Evolutionary conservation across 2,888 invertebrate species (phyloP).

Genomic region (Pollenia griseotomentosa): DNA sequence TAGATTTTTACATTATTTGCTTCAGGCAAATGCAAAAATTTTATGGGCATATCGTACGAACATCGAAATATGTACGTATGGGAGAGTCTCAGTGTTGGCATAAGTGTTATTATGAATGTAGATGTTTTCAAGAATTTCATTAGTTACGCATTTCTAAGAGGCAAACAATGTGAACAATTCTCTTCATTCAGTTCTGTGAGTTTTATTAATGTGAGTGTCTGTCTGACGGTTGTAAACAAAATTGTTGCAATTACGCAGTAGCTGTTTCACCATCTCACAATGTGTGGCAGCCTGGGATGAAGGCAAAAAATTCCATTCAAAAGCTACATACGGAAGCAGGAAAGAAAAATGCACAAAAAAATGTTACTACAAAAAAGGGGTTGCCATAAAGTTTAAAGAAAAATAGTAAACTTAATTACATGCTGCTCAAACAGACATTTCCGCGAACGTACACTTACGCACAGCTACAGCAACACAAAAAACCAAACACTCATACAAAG

Average conservation of each 20-base stretch:
- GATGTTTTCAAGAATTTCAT: slow-evolving; percentile 55
- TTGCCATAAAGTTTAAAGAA: neutral
- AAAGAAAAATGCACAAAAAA: neutral
- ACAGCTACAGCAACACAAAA: neutral
- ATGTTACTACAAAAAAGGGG: slow-evolving; percentile 35
- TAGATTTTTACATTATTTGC: neutral
- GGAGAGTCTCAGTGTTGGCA: neutral
- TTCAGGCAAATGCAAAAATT: neutral
- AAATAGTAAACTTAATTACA: slow-evolving; percentile 57
- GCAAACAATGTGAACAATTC: slow-evolving; percentile 60
- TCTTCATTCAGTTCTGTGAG: slow-evolving; percentile 27
- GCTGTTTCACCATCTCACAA: slow-evolving; percentile 24
- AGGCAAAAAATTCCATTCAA: slow-evolving; percentile 47
- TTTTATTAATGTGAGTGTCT: slow-evolving; percentile 19
- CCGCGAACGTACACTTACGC: slow-evolving; percentile 9
- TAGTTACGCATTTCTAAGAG: slow-evolving; percentile 59
- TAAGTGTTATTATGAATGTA: neutral
- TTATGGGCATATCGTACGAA: neutral
- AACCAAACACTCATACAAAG: slow-evolving; percentile 18
- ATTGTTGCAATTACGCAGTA: slow-evolving; percentile 64
- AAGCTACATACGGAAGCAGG: slow-evolving; percentile 19
- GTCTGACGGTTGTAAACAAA: slow-evolving; percentile 26
- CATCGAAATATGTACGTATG: neutral
- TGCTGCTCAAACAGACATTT: slow-evolving; percentile 29
- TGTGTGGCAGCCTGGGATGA: slow-evolving; percentile 15